These are phyloP conservation scores for Montipora efflorescens DNA, from an alignment of 64 coral and sea anemone genomes.

Conservation along the genomic window DNA sequence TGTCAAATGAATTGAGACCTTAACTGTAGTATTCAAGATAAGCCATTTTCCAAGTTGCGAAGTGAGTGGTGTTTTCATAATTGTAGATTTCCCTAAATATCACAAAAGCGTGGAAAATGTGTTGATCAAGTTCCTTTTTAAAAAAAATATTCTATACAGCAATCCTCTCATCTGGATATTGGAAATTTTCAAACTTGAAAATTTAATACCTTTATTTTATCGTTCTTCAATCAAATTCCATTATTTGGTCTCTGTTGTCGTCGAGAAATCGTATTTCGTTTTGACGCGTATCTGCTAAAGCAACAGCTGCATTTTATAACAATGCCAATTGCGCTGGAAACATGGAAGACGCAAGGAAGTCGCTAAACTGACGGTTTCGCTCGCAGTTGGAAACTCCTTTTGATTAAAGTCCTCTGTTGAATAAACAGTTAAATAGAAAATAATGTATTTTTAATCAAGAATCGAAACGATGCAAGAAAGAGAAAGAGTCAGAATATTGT, in stretches of 20 bases:
- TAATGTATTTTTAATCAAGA: slow-evolving; percentile 34
- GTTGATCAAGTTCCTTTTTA: neutral
- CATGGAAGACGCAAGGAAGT: neutral
- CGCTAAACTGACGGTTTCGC: neutral
- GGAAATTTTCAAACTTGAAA: neutral
- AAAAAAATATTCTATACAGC: neutral
- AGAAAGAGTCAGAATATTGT: no score
- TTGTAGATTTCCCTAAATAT: neutral
- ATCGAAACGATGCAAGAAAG: neutral
- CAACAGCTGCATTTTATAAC: neutral
- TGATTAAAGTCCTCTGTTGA: neutral
- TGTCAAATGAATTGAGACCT: neutral
- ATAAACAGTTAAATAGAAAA: slow-evolving; percentile 26
- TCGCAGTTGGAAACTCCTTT: slow-evolving; percentile 12
- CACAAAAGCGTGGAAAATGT: neutral
- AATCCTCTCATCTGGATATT: neutral
- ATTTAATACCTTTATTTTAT: neutral
- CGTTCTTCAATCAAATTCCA: neutral
- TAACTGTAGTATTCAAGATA: neutral
- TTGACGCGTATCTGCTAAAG: neutral
- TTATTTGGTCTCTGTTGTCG: neutral
- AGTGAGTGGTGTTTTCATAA: neutral
- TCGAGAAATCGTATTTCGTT: neutral
- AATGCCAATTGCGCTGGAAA: neutral
- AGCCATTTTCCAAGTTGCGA: neutral